Conservation (phyloP, 2,888 invertebrate species). For the Pristionchus fissidentatus region DNA sequence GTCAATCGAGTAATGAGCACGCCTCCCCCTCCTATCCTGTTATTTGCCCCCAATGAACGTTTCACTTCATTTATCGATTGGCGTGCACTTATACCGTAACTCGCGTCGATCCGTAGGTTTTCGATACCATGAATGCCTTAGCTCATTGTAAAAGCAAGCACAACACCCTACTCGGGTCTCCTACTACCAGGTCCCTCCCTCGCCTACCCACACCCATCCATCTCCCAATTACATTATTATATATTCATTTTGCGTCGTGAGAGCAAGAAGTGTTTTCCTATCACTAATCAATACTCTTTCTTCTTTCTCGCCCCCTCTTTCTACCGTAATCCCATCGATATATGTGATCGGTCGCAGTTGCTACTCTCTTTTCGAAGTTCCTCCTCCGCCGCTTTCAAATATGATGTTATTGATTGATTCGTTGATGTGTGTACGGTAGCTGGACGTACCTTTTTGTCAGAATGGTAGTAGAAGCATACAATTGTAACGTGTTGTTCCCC, state of each 20-base stretch:
- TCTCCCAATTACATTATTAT: too few species aligned
- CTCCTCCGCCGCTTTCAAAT: slow-evolving; percentile 32
- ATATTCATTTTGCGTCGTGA: slow-evolving; percentile 6
- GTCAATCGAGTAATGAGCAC: not conserved
- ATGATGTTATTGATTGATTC: slow-evolving; percentile 30
- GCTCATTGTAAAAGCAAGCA: slow-evolving; percentile 4
- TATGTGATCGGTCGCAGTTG: slow-evolving; percentile 14
- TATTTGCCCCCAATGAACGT: slow-evolving; percentile 12
- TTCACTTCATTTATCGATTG: slow-evolving; percentile 34
- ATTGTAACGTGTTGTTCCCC: slow-evolving; percentile 12
- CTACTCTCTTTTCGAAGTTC: not conserved
- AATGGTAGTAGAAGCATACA: slow-evolving; percentile 24
- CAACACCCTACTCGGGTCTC: slow-evolving; percentile 29
- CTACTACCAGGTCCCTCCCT: slow-evolving; percentile 27
- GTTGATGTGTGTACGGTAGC: not conserved
- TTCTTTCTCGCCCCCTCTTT: not conserved
- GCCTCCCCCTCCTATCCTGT: too few species aligned
- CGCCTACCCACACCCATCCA: slow-evolving; percentile 15
- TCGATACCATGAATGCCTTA: slow-evolving; percentile 30
- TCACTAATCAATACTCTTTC: slow-evolving; percentile 15
- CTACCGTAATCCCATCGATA: slow-evolving; percentile 9
- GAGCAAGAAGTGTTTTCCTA: slow-evolving; percentile 23
- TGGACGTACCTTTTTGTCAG: too few species aligned
- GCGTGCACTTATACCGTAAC: slow-evolving; percentile 29
- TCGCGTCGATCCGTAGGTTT: slow-evolving; percentile 21